Evolutionary conservation across 2,888 invertebrate species (phyloP).

Genomic region (Bhutanitis thaidina): DNA sequence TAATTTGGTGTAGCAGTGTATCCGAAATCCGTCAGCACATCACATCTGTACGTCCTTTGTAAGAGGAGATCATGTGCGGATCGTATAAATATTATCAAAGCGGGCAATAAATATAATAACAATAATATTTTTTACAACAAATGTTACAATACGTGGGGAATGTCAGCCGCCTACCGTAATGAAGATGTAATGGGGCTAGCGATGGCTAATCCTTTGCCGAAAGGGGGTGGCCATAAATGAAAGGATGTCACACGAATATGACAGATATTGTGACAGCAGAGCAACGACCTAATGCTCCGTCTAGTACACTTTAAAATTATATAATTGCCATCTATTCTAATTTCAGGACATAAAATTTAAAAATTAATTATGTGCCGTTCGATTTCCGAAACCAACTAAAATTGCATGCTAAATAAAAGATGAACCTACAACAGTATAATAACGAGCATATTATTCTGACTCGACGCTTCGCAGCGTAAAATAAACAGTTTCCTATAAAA

Average conservation of each 20-base stretch:
- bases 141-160: constrained; percentile 47
- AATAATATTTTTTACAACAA: constrained; percentile 61
- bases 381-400: neutral
- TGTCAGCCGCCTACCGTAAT: constrained; percentile 76
- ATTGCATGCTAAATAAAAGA: constrained; percentile 2
- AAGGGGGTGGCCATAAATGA: constrained; percentile 69
- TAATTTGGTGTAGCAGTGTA: constrained; percentile 29
- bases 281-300: constrained; percentile 44
- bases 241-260: constrained; percentile 76
- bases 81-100: constrained; percentile 68
- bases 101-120: constrained; percentile 64
- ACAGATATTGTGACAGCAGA: constrained; percentile 79
- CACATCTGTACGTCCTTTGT: constrained; percentile 50
- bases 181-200: constrained; percentile 76
- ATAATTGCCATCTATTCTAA: constrained; percentile 6
- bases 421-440: constrained; percentile 19
- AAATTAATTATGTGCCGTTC: neutral
- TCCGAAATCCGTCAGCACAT: constrained; percentile 23
- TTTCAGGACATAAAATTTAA: neutral
- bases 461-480: constrained; percentile 63
- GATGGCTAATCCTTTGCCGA: constrained; percentile 67
- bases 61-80: constrained; percentile 59
- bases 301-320: constrained; percentile 11
- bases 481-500: constrained; percentile 61
- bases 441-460: constrained; percentile 53